Percentiles rank a stretch among this genome's conserved stretches.
These are phyloP conservation scores for Nesospiza acunhae DNA, from an alignment of 2,113 vertebrate genomes.

Conservation along the genomic window DNA sequence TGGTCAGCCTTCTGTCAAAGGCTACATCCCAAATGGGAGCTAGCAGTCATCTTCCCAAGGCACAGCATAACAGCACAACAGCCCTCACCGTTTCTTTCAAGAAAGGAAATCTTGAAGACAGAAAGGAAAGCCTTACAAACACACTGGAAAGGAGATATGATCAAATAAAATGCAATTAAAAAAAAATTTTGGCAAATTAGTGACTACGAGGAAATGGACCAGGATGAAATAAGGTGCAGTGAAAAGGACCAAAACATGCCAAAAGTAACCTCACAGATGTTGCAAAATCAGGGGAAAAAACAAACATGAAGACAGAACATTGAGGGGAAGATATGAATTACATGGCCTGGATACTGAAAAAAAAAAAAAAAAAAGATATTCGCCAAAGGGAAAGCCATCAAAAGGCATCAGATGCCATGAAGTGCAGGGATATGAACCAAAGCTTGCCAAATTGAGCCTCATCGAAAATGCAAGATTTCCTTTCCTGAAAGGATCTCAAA, in stretches of 20 bases:
- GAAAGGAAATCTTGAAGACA: not conserved
- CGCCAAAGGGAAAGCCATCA: not conserved
- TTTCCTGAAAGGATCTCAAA: not conserved
- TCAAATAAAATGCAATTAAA: not conserved
- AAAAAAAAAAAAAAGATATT: not conserved
- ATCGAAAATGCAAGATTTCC: not conserved
- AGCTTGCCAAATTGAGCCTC: not conserved
- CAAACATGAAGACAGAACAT: no score
- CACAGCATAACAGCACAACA: not conserved
- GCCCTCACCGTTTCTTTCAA: not conserved
- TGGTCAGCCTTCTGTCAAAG: not conserved
- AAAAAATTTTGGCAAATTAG: not conserved
- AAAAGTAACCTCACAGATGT: no score
- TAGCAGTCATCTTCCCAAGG: rapidly evolving
- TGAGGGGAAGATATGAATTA: not conserved
- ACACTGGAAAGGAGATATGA: not conserved
- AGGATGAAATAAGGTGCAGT: not conserved
- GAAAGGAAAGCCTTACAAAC: not conserved
- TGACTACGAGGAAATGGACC: not conserved
- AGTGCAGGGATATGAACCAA: not conserved
- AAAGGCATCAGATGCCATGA: not conserved
- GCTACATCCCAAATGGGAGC: not conserved
- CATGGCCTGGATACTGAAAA: not conserved
- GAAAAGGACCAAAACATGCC: no score
- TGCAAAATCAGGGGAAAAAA: no score